Evolutionary conservation across 2,113 vertebrate species (phyloP).

Genomic region (Diadophis punctatus): DNA sequence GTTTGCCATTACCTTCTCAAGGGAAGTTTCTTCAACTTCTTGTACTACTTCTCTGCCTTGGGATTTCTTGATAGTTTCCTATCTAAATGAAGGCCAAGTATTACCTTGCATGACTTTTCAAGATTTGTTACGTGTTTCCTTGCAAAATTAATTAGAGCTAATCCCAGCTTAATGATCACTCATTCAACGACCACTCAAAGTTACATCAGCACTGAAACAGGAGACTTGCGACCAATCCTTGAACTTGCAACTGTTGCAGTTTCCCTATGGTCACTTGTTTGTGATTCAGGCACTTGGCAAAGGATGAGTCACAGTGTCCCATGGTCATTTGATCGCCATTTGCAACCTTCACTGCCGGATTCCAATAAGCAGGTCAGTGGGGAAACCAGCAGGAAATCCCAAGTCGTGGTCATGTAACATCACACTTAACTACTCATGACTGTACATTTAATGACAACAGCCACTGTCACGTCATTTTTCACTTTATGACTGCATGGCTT

Average conservation of each 20-base stretch:
- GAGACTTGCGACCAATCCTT: background rate
- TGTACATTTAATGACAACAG: background rate
- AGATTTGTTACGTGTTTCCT: background rate
- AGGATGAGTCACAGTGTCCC: background rate
- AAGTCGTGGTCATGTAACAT: background rate
- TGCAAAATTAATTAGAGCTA: background rate
- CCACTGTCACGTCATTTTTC: background rate
- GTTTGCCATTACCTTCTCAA: background rate
- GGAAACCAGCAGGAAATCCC: background rate
- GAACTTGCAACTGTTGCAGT: background rate
- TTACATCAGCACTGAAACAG: background rate
- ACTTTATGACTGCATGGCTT: background rate
- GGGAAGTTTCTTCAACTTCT: background rate
- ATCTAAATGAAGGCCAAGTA: background rate
- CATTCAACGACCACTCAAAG: background rate
- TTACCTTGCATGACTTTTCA: background rate
- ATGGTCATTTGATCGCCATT: background rate
- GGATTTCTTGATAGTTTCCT: background rate
- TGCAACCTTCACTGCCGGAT: background rate
- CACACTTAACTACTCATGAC: background rate
- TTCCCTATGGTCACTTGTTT: background rate
- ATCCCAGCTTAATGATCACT: background rate
- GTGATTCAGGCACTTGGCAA: background rate
- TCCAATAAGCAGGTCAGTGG: background rate
- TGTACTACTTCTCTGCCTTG: background rate